A percentile compares a stretch with the other conserved stretches of the same genome.
Evolutionary conservation across 2,888 invertebrate genomes (phyloP).

Genomic region (Hirtodrosophila duncani): DNA sequence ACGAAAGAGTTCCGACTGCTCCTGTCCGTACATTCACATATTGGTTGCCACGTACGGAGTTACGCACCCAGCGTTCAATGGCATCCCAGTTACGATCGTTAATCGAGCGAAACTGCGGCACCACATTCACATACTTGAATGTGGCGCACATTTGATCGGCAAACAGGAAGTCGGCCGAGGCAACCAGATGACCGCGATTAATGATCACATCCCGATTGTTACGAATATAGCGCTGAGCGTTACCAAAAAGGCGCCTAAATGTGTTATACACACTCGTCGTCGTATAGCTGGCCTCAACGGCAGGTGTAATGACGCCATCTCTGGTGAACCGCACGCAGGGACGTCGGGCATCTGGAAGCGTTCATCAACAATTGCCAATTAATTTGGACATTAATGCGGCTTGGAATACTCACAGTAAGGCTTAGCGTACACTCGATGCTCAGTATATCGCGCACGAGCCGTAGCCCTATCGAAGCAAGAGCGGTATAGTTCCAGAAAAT

Average conservation of each 20-base stretch:
- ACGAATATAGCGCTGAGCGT: conserved; percentile 21
- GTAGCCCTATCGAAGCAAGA: conserved; percentile 20
- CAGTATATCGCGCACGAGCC: conserved; percentile 6
- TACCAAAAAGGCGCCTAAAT: conserved; percentile 27
- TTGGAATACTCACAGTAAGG: conserved; percentile 33
- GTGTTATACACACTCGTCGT: conserved; percentile 11
- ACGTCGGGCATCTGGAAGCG: conserved; percentile 10
- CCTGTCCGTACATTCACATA: conserved; percentile 29
- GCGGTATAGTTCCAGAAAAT: conserved; percentile 29
- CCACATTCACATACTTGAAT: conserved; percentile 79
- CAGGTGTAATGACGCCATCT: conserved; percentile 7
- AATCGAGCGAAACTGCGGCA: conserved; percentile 80
- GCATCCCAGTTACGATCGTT: conserved; percentile 80
- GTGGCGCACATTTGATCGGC: conserved; percentile 78
- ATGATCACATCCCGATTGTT: conserved; percentile 37
- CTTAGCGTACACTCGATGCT: conserved; percentile 24
- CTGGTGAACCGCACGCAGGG: conserved; percentile 22
- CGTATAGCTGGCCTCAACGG: conserved; percentile 24
- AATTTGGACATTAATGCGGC: no score
- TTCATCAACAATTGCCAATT: not conserved
- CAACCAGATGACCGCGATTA: conserved; percentile 79
- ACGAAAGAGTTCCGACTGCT: conserved; percentile 2
- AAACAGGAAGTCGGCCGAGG: conserved; percentile 79
- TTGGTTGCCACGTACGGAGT: conserved; percentile 7
- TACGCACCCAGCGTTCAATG: conserved; percentile 76